Evolutionary conservation across 1,140 invertebrate species (phyloP).

Genomic region (Oedothorax gibbosus): DNA sequence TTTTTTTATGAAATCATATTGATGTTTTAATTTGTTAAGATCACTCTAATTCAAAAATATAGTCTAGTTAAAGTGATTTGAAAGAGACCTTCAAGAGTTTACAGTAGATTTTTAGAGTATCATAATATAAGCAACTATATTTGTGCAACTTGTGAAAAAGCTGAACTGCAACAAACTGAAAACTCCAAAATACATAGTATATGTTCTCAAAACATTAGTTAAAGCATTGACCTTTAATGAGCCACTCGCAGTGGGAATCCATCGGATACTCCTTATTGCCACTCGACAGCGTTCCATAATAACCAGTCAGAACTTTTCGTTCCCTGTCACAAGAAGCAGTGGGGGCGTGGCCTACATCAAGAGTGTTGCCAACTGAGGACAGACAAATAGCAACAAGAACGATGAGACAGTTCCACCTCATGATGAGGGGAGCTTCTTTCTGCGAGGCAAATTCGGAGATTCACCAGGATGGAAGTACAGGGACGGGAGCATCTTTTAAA

Average conservation of each 20-base stretch:
- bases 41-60: too few species aligned
- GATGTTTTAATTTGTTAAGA: too few species aligned
- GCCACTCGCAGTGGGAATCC: conserved; percentile 95
- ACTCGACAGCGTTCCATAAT: conserved; percentile 88
- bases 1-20: too few species aligned
- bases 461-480: too few species aligned
- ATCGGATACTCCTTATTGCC: conserved; percentile 91
- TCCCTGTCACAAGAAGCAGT: conserved; percentile 63
- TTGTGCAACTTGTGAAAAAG: too few species aligned
- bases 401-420: conserved; percentile 10
- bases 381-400: conserved; percentile 44
- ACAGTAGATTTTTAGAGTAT: too few species aligned
- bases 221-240: conserved; percentile 81
- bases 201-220: background rate
- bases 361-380: conserved; percentile 10
- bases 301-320: conserved; percentile 64
- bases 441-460: conserved; percentile 2
- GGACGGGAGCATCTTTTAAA: background rate
- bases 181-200: too few species aligned
- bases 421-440: conserved; percentile 11
- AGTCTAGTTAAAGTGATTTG: too few species aligned
- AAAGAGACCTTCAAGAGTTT: too few species aligned
- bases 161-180: too few species aligned
- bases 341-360: background rate
- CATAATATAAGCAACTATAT: too few species aligned